Evolutionary conservation across 2,797 vertebrate species (phyloP).

Genomic region (Nasua narica): DNA sequence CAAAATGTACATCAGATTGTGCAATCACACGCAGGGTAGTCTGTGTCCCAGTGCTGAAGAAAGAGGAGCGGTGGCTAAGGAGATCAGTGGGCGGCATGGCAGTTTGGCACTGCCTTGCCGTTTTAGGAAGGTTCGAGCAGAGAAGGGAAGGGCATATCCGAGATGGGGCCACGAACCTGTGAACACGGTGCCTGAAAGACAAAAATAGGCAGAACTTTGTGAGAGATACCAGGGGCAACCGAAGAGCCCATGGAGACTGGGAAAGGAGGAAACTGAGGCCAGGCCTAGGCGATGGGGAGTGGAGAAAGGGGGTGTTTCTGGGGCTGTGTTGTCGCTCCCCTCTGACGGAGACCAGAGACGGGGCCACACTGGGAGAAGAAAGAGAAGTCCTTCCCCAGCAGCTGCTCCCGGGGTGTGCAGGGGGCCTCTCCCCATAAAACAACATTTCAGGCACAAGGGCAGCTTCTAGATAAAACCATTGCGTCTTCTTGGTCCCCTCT

Average conservation of each 20-base stretch:
- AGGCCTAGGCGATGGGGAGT: neutral
- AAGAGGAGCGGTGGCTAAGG: neutral
- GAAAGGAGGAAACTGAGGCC: neutral
- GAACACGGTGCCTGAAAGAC: neutral
- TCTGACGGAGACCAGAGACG: neutral
- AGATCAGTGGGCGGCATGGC: neutral
- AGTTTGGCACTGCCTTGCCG: neutral
- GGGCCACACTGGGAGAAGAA: neutral
- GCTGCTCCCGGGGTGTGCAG: neutral
- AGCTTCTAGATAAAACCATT: neutral
- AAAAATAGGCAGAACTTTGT: neutral
- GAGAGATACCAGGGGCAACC: neutral
- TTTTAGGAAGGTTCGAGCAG: neutral
- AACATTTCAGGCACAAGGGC: neutral
- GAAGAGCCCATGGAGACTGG: neutral
- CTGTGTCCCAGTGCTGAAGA: conserved; percentile 12
- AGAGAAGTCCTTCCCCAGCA: neutral
- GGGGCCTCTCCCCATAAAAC: neutral
- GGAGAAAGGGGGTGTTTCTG: neutral
- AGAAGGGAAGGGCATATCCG: neutral
- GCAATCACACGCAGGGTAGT: neutral
- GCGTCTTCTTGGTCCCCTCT: neutral
- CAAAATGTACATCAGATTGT: neutral
- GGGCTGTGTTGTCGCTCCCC: neutral
- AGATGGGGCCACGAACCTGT: neutral